Evolutionary conservation across 1,140 invertebrate genomes (phyloP), one percentile per base, ranked within the genome.

Genomic region (Adoxophyes honmai): DNA sequence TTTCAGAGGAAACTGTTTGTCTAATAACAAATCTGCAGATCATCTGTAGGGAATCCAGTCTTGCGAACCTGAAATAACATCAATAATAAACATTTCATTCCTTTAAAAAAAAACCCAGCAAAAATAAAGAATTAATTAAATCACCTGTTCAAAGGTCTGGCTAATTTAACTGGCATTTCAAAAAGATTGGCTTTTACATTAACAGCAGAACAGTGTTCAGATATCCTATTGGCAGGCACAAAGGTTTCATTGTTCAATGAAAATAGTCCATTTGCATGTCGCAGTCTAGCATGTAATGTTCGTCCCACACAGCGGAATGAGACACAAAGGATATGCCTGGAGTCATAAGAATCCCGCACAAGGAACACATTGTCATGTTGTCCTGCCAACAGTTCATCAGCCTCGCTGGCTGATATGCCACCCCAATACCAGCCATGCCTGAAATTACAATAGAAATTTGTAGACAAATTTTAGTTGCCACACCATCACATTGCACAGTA

Each of bases 401-500:
- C 86, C 62, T 88, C 86, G 73, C 81, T 85, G 28, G 82, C 80
- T 51, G 84, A 85, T 55, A 88, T 87, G 9, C 86, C 81, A 57
- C 86, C 86, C 86, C 86, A 88, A 61, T 88, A 88, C 86, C 86
- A 88, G 34, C 86, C 81, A 76, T 87, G 86, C 39, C 86, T 88
- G 64, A 9, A 72, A 81, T 68, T 65, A 58, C n/a, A 57, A 39
- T 44, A 57, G 39, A 39, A 13, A 13, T n/a, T n/a, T n/a, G n/a
- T n/a, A n/a, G n/a, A n/a, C n/a, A n/a, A n/a, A n/a, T n/a, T n/a
- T n/a, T n/a, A n/a, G n/a, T n/a, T n/a, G n/a, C n/a, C n/a, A n/a
- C 11, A 42, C 4, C 34, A 36, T 36, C 8, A 37, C 15, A 35
- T 37, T 8, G 11, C n/a, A 55, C n/a, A 36, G 1, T 13, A 21